Evolutionary conservation across 2,888 invertebrate species (phyloP).

Genomic region (Eudasyphora cyanicolor): DNA sequence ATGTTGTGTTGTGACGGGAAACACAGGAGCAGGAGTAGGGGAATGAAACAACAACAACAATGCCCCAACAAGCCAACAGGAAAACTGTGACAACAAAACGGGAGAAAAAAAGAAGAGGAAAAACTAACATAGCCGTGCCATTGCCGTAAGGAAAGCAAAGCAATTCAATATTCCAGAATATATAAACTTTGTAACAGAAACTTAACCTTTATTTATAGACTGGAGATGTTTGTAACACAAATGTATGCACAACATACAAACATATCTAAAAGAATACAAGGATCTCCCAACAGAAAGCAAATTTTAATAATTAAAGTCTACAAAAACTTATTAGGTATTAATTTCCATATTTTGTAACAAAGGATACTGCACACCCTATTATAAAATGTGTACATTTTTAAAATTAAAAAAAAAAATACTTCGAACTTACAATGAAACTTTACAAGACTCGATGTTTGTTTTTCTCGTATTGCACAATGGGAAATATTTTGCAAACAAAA

Average conservation of each 20-base stretch:
- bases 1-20: neutral
- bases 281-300: no score
- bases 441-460: conserved; percentile 12
- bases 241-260: neutral
- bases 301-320: no score
- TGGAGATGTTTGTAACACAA: neutral
- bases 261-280: neutral
- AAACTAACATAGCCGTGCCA: neutral
- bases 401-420: neutral
- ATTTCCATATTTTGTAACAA: no score
- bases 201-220: conserved; percentile 37
- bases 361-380: no score
- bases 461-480: neutral
- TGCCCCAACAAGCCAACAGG: neutral
- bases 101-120: no score
- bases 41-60: neutral
- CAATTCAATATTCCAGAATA: conserved; percentile 31
- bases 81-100: neutral
- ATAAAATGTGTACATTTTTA: neutral
- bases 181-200: conserved; percentile 33
- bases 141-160: conserved; percentile 8
- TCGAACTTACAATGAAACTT: neutral
- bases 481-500: neutral
- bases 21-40: neutral
- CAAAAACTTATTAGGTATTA: no score